Evolutionary conservation across 2,797 vertebrate species (phyloP).

Genomic region (Pteropus rufus): DNA sequence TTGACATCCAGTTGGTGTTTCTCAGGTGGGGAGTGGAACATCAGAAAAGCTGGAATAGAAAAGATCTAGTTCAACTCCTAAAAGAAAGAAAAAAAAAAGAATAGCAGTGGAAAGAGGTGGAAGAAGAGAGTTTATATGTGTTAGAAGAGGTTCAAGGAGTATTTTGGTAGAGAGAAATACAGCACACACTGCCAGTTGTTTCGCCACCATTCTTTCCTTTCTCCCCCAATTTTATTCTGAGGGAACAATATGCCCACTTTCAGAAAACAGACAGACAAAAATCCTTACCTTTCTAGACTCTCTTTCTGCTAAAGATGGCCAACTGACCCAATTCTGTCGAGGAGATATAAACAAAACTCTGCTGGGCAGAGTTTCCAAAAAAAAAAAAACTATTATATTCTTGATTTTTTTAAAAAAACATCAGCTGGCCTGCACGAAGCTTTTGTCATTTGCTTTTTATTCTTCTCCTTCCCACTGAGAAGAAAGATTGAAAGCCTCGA

Average conservation of each 20-base stretch:
- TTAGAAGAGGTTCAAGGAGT: background rate
- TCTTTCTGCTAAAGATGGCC: background rate
- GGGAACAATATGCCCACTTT: background rate
- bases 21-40: background rate
- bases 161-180: background rate
- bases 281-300: background rate
- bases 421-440: background rate
- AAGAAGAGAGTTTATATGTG: background rate
- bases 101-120: background rate
- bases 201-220: background rate
- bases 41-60: background rate
- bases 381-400: background rate
- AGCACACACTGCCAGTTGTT: background rate
- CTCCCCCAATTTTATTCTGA: background rate
- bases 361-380: background rate
- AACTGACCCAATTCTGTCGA: background rate
- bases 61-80: background rate
- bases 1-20: background rate
- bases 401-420: background rate
- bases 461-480: background rate
- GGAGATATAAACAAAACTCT: background rate
- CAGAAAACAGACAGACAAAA: background rate
- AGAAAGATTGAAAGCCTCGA: background rate
- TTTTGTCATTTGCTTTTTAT: constrained; percentile 18
- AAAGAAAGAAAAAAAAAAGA: background rate